A percentile compares a stretch with the other conserved stretches of the same genome.
Evolutionary conservation across 2,888 invertebrate species (phyloP).

Genomic region (Perizoma flavofasciatum): DNA sequence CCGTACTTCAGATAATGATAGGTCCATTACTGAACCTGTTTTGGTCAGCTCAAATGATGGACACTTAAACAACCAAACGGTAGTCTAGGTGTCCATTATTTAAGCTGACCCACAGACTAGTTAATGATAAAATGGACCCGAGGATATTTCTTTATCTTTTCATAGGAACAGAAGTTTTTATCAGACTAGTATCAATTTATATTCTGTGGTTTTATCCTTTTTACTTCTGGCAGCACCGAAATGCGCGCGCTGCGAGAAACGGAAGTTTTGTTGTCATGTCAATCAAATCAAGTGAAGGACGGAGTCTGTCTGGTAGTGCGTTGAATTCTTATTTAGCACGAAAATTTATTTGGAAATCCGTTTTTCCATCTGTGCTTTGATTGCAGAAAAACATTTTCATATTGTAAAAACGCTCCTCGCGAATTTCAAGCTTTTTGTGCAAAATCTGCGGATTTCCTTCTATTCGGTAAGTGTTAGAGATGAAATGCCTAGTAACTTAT

Average conservation of each 20-base stretch:
- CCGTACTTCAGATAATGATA: no score
- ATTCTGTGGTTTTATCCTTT: no score
- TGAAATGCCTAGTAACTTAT: not conserved
- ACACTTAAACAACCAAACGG: no score
- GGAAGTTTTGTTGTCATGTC: conserved; percentile 77
- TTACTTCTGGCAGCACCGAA: conserved; percentile 51
- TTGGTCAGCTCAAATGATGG: no score
- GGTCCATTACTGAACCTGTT: no score
- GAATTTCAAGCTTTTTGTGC: conserved; percentile 7
- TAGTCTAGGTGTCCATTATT: no score
- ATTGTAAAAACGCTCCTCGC: not conserved
- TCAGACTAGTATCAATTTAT: no score
- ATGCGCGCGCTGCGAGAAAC: conserved; percentile 76
- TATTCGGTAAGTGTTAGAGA: conserved; percentile 12
- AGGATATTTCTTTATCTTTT: no score
- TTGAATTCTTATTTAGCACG: conserved; percentile 48
- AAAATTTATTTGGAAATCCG: conserved; percentile 51
- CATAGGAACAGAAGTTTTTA: no score
- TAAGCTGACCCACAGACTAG: no score
- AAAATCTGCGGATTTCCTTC: conserved; percentile 16
- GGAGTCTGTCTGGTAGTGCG: conserved; percentile 55
- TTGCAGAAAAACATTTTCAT: conserved; percentile 9
- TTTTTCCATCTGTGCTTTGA: conserved; percentile 24
- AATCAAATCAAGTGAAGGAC: conserved; percentile 67
- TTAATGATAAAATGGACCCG: no score